Conservation (phyloP, 2,888 invertebrate genomes). For the Harpalus rufipes region DNA sequence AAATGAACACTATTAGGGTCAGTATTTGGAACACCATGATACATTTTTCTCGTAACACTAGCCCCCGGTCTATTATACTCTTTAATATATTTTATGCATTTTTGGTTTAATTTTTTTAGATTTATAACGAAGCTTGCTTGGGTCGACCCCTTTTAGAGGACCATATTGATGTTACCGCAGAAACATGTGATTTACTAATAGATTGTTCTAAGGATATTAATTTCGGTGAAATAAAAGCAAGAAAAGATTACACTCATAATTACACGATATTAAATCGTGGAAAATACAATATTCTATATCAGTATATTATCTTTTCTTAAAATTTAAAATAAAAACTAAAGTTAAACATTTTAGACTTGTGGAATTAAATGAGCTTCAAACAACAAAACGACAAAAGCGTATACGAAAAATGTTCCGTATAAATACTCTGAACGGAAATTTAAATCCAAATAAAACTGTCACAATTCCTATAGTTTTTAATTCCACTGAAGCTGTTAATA, state of each 20-base stretch:
- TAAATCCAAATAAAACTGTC: constrained; percentile 69
- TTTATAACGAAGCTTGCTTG: constrained; percentile 52
- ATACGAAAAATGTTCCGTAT: constrained; percentile 67
- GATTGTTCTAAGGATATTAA: constrained; percentile 77
- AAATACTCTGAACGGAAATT: constrained; percentile 60
- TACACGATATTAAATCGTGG: constrained; percentile 81
- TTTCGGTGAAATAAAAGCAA: constrained; percentile 81
- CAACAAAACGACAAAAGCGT: neutral
- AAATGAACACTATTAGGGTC: too few relatives aligned
- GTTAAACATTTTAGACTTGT: constrained; percentile 69
- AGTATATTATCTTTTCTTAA: constrained; percentile 73
- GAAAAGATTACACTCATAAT: constrained; percentile 76
- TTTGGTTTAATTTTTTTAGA: constrained; percentile 40
- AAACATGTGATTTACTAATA: constrained; percentile 81
- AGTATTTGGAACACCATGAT: too few relatives aligned
- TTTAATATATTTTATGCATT: neutral
- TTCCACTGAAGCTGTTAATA: constrained; percentile 71
- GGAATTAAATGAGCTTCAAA: constrained; percentile 66
- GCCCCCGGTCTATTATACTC: too few relatives aligned
- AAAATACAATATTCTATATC: constrained; percentile 80
- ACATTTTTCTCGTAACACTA: too few relatives aligned
- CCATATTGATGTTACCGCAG: constrained; percentile 78
- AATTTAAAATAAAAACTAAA: neutral
- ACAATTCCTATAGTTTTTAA: constrained; percentile 70
- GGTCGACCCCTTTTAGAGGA: constrained; percentile 76